Conservation (phyloP, 1,140 invertebrate species). For the Hylaeus anthracinus region DNA sequence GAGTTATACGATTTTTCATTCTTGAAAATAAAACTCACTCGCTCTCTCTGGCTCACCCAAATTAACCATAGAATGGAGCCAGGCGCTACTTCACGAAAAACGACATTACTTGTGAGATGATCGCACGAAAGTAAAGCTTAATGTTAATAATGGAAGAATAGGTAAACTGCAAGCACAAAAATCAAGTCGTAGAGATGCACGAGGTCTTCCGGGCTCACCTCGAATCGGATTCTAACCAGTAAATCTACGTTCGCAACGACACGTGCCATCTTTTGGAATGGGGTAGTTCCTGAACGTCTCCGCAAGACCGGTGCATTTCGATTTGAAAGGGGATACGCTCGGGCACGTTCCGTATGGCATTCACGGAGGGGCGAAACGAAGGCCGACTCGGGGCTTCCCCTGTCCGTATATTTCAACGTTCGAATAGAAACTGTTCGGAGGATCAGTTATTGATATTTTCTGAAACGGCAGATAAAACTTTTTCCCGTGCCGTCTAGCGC, state of each 20-base stretch:
- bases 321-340: constrained; percentile 39
- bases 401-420: constrained; percentile 37
- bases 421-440: constrained; percentile 36
- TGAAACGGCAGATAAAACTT: constrained; percentile 44
- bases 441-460: constrained; percentile 53
- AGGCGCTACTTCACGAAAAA: no score
- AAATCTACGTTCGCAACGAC: constrained; percentile 22
- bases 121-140: no score
- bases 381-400: not conserved
- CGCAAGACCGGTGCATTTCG: constrained; percentile 25
- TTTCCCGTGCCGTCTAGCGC: constrained; percentile 18
- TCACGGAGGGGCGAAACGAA: not conserved
- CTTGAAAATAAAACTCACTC: no score
- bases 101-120: no score
- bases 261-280: constrained; percentile 34
- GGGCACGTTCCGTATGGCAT: constrained; percentile 39
- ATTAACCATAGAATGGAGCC: no score
- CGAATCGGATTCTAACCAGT: constrained; percentile 30
- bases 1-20: no score
- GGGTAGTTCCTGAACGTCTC: constrained; percentile 30
- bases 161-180: no score
- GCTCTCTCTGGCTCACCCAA: no score
- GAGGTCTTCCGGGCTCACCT: not conserved
- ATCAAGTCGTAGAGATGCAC: no score
- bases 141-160: no score